phyloP scores from a whole-genome alignment of 1,140 invertebrate genomes.

The Lepidurus arcticus region DNA sequence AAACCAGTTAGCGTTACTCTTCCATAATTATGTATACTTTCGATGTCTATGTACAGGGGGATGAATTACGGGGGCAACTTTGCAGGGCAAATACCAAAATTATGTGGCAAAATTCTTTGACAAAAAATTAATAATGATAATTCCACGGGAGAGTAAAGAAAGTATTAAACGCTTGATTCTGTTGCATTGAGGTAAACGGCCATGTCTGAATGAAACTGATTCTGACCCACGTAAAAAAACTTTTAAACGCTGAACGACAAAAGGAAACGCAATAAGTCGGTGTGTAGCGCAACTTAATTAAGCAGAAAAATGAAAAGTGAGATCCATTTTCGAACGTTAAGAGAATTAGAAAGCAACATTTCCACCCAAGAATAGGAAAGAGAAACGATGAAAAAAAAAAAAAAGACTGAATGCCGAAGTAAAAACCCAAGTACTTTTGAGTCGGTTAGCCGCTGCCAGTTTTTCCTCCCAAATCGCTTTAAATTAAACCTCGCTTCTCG shows the following conservation, averaged over 20 bases:
- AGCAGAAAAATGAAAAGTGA: not conserved
- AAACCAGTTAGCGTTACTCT: not conserved
- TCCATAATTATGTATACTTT: constrained; percentile 19
- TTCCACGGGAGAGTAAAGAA: not conserved
- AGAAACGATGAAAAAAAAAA: not conserved
- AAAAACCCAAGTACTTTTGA: not conserved
- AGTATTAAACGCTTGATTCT: constrained; percentile 5
- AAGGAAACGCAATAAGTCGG: not conserved
- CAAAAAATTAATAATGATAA: not conserved
- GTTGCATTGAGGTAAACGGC: constrained; percentile 18
- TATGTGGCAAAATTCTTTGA: not conserved
- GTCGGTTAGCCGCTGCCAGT: not conserved
- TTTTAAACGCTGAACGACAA: not conserved
- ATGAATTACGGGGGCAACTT: not conserved
- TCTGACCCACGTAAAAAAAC: not conserved
- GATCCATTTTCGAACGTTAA: constrained; percentile 13
- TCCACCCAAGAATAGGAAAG: not conserved
- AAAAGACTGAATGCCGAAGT: not conserved
- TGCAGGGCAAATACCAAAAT: constrained; percentile 6
- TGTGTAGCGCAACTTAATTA: not conserved
- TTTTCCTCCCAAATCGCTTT: not conserved
- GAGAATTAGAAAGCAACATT: not conserved
- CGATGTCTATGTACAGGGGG: not conserved
- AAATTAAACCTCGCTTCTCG: constrained; percentile 6
- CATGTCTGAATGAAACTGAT: not conserved